phyloP scores from a whole-genome alignment of 2,797 vertebrate species.

The Coilia nasus region DNA sequence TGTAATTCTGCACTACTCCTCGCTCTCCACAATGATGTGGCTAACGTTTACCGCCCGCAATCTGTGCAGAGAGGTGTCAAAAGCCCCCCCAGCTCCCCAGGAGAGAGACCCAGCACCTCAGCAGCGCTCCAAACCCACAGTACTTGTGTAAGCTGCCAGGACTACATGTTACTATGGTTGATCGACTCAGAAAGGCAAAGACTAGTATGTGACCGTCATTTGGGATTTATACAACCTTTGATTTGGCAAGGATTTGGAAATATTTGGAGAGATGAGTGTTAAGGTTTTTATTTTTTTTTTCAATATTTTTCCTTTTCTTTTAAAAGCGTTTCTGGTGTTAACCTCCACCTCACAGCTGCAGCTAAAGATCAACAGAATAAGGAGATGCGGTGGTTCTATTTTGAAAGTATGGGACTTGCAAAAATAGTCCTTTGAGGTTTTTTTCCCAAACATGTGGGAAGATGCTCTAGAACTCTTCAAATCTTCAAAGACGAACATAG shows the following conservation, averaged over 20 bases:
- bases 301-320: background rate
- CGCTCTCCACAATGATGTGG: conserved; percentile 92
- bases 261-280: background rate
- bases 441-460: conserved; percentile 8
- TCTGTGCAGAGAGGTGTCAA: conserved; percentile 90
- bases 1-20: conserved; percentile 88
- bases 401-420: background rate
- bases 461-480: conserved; percentile 17
- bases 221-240: too few species aligned
- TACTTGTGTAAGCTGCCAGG: conserved; percentile 39
- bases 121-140: conserved; percentile 57
- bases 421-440: conserved; percentile 9
- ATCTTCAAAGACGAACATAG: conserved; percentile 5
- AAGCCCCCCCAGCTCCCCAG: conserved; percentile 76
- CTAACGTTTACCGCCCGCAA: conserved; percentile 89
- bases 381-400: background rate
- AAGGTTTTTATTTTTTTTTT: background rate
- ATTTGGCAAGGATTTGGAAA: background rate
- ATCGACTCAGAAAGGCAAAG: background rate
- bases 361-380: background rate
- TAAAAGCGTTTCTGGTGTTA: background rate
- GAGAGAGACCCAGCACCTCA: conserved; percentile 72
- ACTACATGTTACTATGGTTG: background rate
- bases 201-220: background rate
- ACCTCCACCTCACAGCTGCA: background rate